Conservation (phyloP, 2,888 invertebrate species). For the Cephus nigrinus region DNA sequence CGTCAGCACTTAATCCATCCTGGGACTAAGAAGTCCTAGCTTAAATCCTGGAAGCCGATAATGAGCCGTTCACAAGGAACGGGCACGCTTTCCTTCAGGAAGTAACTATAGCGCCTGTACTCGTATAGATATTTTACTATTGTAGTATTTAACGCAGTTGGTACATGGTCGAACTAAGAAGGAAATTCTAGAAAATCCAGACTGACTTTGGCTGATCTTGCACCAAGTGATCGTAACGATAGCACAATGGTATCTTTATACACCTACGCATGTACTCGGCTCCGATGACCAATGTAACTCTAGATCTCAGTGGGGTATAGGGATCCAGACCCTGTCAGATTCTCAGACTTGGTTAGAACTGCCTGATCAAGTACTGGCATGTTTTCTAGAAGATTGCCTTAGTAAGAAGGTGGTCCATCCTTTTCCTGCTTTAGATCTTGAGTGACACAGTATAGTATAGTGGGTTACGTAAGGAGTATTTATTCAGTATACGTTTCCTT, state of each 20-base stretch:
- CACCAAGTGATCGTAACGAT: not conserved
- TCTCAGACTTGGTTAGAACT: not conserved
- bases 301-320: conserved; percentile 27
- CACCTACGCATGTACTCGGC: conserved; percentile 3
- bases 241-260: conserved; percentile 33
- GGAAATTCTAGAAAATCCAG: not conserved
- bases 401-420: not conserved
- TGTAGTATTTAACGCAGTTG: not conserved
- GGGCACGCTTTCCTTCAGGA: not conserved
- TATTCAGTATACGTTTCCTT: not conserved
- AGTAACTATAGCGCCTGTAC: not conserved
- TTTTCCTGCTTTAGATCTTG: not conserved
- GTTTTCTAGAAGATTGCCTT: not conserved
- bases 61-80: not conserved
- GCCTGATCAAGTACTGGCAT: not conserved
- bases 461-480: not conserved
- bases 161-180: not conserved
- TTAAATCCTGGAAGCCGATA: conserved; percentile 31
- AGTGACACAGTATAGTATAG: not conserved
- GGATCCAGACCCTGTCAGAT: conserved; percentile 14
- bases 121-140: not conserved
- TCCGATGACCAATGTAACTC: conserved; percentile 30
- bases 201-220: not conserved
- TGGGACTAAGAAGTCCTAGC: conserved; percentile 27
- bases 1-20: conserved; percentile 1